phyloP scores from a whole-genome alignment of 2,888 invertebrate genomes.

The Amphipoea oculea region DNA sequence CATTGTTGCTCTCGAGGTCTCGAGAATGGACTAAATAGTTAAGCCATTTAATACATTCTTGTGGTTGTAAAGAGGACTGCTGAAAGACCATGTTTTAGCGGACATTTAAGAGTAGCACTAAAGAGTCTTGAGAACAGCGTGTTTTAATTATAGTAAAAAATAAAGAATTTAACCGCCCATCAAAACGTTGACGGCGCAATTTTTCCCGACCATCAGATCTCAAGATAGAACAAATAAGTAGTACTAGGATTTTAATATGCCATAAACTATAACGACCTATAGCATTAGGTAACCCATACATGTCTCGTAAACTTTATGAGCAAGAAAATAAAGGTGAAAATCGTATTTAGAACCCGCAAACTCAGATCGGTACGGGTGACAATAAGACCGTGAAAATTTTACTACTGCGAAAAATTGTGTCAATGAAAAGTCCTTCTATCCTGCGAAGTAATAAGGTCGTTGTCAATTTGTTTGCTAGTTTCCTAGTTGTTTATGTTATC shows the following conservation, averaged over 20 bases:
- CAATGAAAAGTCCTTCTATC: conserved; percentile 58
- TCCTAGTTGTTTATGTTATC: conserved; percentile 48
- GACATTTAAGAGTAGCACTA: conserved; percentile 44
- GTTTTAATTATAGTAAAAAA: conserved; percentile 56
- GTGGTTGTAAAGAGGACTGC: conserved; percentile 10
- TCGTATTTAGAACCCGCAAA: conserved; percentile 63
- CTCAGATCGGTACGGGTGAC: conserved; percentile 66
- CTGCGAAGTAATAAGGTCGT: conserved; percentile 67
- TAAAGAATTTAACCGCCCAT: conserved; percentile 61
- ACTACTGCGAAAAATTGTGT: conserved; percentile 27
- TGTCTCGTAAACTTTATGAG: conserved; percentile 40
- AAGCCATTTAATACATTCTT: neutral
- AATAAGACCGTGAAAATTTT: conserved; percentile 50
- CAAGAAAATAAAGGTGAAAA: conserved; percentile 63
- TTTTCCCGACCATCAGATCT: conserved; percentile 74
- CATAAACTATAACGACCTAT: conserved; percentile 77
- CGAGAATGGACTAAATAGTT: neutral
- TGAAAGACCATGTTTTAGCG: conserved; percentile 17
- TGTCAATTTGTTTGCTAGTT: conserved; percentile 54
- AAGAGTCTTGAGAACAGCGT: conserved; percentile 26
- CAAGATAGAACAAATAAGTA: conserved; percentile 76
- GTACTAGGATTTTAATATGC: conserved; percentile 80
- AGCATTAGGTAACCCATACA: conserved; percentile 43
- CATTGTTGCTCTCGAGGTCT: neutral
- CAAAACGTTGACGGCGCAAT: conserved; percentile 70